phyloP scores from a whole-genome alignment of 2,113 vertebrate species.

The Calyptomena viridis region DNA sequence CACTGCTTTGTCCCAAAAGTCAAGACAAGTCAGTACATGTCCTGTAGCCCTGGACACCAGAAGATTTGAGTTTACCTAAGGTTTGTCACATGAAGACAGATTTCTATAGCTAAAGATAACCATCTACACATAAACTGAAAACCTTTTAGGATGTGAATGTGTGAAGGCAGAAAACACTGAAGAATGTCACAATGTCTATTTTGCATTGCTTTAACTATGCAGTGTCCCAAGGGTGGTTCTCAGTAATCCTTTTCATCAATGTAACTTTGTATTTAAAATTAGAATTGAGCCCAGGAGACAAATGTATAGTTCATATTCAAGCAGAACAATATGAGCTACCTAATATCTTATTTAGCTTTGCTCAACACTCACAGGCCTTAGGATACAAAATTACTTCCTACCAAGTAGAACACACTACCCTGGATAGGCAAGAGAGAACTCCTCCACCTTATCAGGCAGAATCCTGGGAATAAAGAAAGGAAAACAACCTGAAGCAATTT shows the following conservation, averaged over 20 bases:
- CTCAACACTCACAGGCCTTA: not conserved
- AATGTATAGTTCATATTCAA: not conserved
- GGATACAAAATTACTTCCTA: not conserved
- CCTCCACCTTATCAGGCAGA: not conserved
- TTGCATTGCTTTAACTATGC: not conserved
- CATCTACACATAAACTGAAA: not conserved
- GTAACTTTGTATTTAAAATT: not conserved
- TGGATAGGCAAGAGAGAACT: not conserved
- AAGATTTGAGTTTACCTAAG: not conserved
- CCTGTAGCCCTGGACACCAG: not conserved
- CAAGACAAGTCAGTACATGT: not conserved
- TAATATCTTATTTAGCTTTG: not conserved
- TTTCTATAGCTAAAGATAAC: not conserved
- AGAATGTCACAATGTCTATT: not conserved
- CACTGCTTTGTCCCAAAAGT: not conserved
- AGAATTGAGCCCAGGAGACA: conserved; percentile 5
- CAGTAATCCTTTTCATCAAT: not conserved
- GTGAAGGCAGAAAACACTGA: not conserved
- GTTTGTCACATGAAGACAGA: not conserved
- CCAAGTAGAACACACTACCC: not conserved
- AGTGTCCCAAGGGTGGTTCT: not conserved
- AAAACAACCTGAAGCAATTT: not conserved
- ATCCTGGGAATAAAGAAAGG: not conserved
- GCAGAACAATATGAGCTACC: not conserved
- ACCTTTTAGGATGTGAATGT: not conserved